Percentiles rank a stretch among this genome's conserved stretches.
Conservation (phyloP, 1,140 invertebrate genomes). For the Pseudomyrmex gracilis region DNA sequence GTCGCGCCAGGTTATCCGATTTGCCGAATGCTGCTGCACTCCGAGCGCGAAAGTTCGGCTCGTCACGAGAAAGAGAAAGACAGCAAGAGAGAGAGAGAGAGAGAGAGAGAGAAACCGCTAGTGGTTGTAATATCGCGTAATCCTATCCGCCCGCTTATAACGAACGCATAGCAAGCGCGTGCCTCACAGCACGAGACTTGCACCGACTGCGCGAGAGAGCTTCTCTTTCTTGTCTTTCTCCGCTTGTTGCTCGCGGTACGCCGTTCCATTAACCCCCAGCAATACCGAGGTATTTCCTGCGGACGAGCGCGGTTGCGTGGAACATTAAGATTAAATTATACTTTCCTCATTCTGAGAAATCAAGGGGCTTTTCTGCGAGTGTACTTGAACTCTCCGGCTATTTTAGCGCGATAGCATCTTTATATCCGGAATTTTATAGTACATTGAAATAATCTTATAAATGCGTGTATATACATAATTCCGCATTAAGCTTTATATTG, state of each 20-base stretch:
- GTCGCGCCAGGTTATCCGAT: constrained; percentile 83
- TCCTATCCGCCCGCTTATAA: constrained; percentile 49
- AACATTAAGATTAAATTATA: constrained; percentile 14
- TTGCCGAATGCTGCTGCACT: constrained; percentile 74
- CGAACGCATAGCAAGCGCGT: constrained; percentile 39
- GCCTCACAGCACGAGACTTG: constrained; percentile 12
- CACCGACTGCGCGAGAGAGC: constrained; percentile 7
- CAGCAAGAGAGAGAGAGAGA: constrained; percentile 6
- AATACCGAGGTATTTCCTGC: constrained; percentile 3
- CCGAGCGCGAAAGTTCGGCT: constrained; percentile 22
- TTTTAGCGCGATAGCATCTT: neutral
- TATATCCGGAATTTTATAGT: neutral
- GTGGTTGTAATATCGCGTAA: constrained; percentile 61
- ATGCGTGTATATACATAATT: neutral
- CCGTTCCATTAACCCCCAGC: constrained; percentile 26
- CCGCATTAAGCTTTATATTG: too few species aligned
- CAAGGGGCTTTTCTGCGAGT: neutral
- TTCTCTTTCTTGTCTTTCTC: neutral
- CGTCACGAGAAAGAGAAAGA: constrained; percentile 6
- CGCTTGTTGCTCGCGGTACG: neutral
- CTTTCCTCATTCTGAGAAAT: constrained; percentile 26
- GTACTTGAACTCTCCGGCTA: neutral
- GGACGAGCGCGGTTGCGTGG: neutral
- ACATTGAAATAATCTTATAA: neutral
- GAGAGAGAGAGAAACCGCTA: neutral